phyloP scores from a whole-genome alignment of 2,797 vertebrate species.

The Leptodactylus fallax region DNA sequence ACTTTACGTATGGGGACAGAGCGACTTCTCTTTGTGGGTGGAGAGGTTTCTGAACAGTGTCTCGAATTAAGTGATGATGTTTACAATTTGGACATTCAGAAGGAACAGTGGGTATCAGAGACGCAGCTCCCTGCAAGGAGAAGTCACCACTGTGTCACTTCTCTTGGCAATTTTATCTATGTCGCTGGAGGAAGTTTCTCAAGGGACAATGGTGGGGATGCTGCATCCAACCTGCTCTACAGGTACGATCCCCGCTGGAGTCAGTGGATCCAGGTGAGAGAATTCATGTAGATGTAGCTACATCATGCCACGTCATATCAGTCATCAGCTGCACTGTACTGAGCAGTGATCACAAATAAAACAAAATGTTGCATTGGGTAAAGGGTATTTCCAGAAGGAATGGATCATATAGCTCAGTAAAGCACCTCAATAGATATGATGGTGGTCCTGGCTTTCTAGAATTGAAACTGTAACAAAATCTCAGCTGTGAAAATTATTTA shows the following conservation, averaged over 20 bases:
- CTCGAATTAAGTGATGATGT: conserved; percentile 91
- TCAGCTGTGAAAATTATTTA: too few relatives aligned
- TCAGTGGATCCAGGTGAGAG: conserved; percentile 91
- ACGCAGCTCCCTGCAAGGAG: conserved; percentile 86
- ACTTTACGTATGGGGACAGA: conserved; percentile 81
- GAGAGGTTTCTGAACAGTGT: conserved; percentile 90
- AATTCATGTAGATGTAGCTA: background rate
- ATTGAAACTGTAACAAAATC: too few relatives aligned
- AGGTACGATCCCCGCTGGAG: conserved; percentile 94
- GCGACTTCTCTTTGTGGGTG: conserved; percentile 89
- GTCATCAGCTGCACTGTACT: too few relatives aligned
- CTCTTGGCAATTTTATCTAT: conserved; percentile 92
- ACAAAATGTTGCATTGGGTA: background rate
- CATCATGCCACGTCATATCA: background rate
- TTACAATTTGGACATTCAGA: conserved; percentile 82
- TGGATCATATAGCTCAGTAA: background rate
- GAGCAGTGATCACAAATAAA: too few relatives aligned
- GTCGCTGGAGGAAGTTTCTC: conserved; percentile 92
- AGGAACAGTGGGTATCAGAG: conserved; percentile 87
- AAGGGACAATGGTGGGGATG: conserved; percentile 88
- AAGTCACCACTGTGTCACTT: conserved; percentile 91
- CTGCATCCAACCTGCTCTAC: conserved; percentile 91
- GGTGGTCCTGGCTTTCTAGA: too few relatives aligned
- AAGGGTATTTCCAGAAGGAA: background rate
- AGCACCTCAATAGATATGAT: background rate